Evolutionary conservation across 1,140 invertebrate genomes (phyloP), one percentile per base, ranked within the genome.

Genomic region (Pentalonia nigronervosa): DNA sequence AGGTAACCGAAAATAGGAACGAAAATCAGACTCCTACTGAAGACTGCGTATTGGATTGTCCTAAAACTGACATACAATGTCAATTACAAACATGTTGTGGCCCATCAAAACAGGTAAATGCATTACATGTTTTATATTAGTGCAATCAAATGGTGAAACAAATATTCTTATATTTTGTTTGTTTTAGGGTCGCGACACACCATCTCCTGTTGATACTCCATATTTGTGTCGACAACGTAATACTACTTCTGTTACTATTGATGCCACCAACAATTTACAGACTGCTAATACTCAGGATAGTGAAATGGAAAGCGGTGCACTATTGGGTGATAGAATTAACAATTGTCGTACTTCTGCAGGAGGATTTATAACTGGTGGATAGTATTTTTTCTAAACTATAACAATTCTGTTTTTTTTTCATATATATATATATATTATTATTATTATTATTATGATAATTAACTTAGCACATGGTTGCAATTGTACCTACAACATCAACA

Each of bases 21-120:
- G 95, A 95, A 88, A 95, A 95, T 76, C 95, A 95, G 94, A 95
- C 95, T 94, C 95, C 96, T 41, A 95, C 95, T 0, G 96, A 97
- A 95, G 97, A 97, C 94, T 98, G 98, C 95, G 97, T 98, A 36
- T 95, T 98, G 25, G 97, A 98, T 95, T 98, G 98, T 95, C 98
- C 98, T 92, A 97, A 97, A 95, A 97, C 97, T 90, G 97, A 98
- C 94, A 97, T 97, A 94, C 96, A 97, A 34, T 98, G 98, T 95
- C 97, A 97, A 94, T 97, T 97, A 94, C 97, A 97, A 34, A 98
- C 98, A 2, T 98, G 98, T 95, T 98, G 98, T 94, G 97, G 97
- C 47, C 96, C 96, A 91, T 96, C 96, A 30, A 97, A 97, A 95
- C 96, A 96, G 95, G 96, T 96, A 95, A 95, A 94, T 53, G 3